Evolutionary conservation across 1,140 invertebrate genomes (phyloP).

Genomic region (Dolichoris vasculosae): DNA sequence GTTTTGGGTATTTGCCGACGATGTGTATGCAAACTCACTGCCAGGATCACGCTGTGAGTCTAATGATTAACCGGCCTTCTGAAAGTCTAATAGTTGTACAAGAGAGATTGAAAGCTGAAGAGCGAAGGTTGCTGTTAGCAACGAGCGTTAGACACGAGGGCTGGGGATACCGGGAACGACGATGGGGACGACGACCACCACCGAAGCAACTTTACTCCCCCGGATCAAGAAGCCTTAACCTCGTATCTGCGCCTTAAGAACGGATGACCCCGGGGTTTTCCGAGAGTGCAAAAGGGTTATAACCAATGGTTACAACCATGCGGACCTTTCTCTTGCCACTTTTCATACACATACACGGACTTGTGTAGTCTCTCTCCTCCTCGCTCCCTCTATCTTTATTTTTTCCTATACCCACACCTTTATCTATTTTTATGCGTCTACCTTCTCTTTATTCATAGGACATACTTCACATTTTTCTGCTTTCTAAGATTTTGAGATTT

Average conservation of each 20-base stretch:
- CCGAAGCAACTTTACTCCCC: constrained; percentile 51
- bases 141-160: constrained; percentile 55
- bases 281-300: background rate
- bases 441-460: constrained; percentile 33
- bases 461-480: constrained; percentile 44
- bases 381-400: background rate
- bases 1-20: constrained; percentile 60
- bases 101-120: constrained; percentile 28
- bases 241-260: constrained; percentile 14
- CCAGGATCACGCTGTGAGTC: constrained; percentile 60
- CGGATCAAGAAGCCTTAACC: background rate
- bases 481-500: constrained; percentile 36
- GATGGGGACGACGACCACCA: background rate
- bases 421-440: background rate
- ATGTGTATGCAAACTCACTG: constrained; percentile 61
- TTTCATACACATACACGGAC: background rate
- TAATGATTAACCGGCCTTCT: constrained; percentile 64
- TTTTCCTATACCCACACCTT: background rate
- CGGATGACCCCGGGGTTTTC: constrained; percentile 41
- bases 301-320: background rate
- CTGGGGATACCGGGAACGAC: background rate
- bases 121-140: constrained; percentile 62
- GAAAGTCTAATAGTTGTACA: constrained; percentile 65
- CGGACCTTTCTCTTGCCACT: background rate
- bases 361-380: background rate